Evolutionary conservation across 1,140 invertebrate genomes (phyloP), one percentile per base, ranked within the genome.

Genomic region (Penaeus indicus): DNA sequence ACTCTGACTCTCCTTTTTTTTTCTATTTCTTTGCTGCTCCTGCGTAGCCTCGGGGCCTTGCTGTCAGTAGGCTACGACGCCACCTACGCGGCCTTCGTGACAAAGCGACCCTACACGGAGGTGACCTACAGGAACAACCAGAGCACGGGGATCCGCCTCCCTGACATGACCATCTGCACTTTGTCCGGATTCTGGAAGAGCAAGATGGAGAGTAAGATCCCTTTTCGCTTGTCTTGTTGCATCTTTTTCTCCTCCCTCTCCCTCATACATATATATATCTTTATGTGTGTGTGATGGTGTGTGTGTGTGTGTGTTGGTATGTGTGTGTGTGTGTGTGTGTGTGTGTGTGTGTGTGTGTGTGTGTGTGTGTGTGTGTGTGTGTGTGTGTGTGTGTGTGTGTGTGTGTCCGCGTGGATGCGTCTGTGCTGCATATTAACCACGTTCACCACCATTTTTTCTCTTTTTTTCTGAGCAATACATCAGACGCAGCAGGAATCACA

Each of bases 131-230:
- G 61, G 60, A 84, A 89, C 84, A 42, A 38, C 32, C 21, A 72
- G 25, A 67, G 60, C 16, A 25, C 54, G 61, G 88, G 88, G 5
- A 61, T 89, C 32, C 38, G 27, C 21, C 21, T 89, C 2, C 88
- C 88, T 0, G 27, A 80, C 77, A 72, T 89, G 22, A 89, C 88
- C 63, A 22, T 89, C 32, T 89, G 88, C 78, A 86, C 80, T 32
- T 78, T 78, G 27, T 72, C 84, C 1, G 84, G 88, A 11, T 89
- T 89, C 84, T 81, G 64, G 81, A 89, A 81, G 77, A 79, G 60
- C 67, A 89, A 89, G 80, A 80, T 89, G 77, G 38, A 60, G 25
- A 27, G 88, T 89, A 27, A 85, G 83, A 61, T 7, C 38, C 2
- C 38, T 38, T 38, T 38, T 38, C 38, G 38, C 38, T 38, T 5